Evolutionary conservation across 2,113 vertebrate species (phyloP), one percentile per base, ranked within the genome.

Genomic region (Cairina moschata): DNA sequence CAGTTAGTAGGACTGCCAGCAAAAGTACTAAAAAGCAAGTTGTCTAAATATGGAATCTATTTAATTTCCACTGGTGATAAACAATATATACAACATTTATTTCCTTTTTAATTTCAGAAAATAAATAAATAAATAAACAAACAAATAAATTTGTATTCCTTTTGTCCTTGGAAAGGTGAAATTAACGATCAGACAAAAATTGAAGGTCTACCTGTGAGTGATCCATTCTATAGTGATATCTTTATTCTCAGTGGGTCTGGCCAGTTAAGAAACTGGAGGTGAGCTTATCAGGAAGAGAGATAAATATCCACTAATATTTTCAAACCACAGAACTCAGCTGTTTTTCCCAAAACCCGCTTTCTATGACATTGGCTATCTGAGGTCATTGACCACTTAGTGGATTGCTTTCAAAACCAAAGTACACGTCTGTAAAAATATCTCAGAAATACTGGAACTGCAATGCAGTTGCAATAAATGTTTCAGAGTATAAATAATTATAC

Each of bases 311-410:
- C 1, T 69, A 81, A 21, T 50, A 74, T 74, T 91, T 77, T 65
- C 38, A 80, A 76, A 62, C 18, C 69, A 23, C 5, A 50, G 13
- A 74, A 63, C 11, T 66, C 11, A 50, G 3, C 3, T 65, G 16
- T 20, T 68, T 95, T 59, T 36, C 4, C 7, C 6, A 3, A 31
- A 81, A 42, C 94, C 14, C 13, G 22, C 59, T 76, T 83, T 34
- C 10, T 18, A 5, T 83, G 31, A 13, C 25, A 46, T 50, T 42
- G 11, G 1, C 3, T 52, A 29, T 60, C 29, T 83, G 26, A 76
- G 21, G 16, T 88, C 31, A 85, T 91, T 46, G 38, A 36, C 20
- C 0, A 0, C 9, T 18, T 26, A 56, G 42, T 20, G 3, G 18
- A 25, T 74, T 58, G 14, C 17, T 88, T 80, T 68, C 26, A 76